Conservation (phyloP, 2,113 vertebrate species). For the Misgurnus mizolepis region DNA sequence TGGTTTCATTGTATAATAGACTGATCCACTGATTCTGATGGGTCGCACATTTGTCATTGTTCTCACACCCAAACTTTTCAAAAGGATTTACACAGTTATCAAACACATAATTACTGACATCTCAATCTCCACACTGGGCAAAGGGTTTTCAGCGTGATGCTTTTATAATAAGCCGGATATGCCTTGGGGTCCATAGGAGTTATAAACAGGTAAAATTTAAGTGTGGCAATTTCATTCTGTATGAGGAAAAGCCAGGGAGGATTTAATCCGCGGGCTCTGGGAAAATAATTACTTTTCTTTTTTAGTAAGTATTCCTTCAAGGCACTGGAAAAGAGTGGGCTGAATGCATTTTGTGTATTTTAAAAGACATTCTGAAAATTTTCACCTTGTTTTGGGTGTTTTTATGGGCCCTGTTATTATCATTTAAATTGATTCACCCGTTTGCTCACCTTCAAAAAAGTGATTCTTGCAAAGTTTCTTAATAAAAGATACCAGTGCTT, state of each 20-base stretch:
- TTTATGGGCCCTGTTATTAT: neutral
- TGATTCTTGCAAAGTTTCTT: slow-evolving; percentile 29
- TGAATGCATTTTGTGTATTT: slow-evolving; percentile 64
- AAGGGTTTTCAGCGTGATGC: slow-evolving; percentile 63
- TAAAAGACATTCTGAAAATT: slow-evolving; percentile 50
- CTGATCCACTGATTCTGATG: slow-evolving; percentile 27
- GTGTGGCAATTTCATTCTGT: slow-evolving; percentile 49
- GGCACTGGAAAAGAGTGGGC: slow-evolving; percentile 86
- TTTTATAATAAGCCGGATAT: slow-evolving; percentile 67
- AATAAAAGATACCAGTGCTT: slow-evolving; percentile 23
- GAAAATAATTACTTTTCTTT: slow-evolving; percentile 70
- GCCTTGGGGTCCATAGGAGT: slow-evolving; percentile 37
- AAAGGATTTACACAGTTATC: slow-evolving; percentile 57
- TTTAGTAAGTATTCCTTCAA: slow-evolving; percentile 82
- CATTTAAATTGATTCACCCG: slow-evolving; percentile 18
- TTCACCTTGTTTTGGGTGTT: neutral
- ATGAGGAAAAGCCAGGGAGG: slow-evolving; percentile 60
- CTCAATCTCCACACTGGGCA: slow-evolving; percentile 61
- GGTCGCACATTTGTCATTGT: neutral
- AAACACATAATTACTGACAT: slow-evolving; percentile 54
- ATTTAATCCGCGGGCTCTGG: slow-evolving; percentile 66
- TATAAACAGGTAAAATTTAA: slow-evolving; percentile 49
- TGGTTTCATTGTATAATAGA: slow-evolving; percentile 13
- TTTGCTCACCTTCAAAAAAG: slow-evolving; percentile 5
- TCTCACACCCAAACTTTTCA: slow-evolving; percentile 11